A percentile compares a stretch with the other conserved stretches of the same genome.
These are phyloP conservation scores for Polia nebulosa DNA, from an alignment of 2,888 invertebrate species.

Conservation along the genomic window DNA sequence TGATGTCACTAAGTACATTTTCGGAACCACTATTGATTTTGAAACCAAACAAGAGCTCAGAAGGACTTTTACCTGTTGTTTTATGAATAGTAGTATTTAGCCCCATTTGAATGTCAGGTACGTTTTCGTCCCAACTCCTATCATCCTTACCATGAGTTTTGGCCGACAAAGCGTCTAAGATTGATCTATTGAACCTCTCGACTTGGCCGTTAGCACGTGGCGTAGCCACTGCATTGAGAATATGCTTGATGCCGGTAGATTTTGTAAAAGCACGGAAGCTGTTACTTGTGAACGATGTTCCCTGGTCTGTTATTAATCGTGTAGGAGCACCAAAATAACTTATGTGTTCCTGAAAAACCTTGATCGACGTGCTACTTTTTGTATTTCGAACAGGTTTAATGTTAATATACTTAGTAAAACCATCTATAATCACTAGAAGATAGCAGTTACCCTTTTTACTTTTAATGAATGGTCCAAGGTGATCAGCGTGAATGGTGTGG, in stretches of 20 bases:
- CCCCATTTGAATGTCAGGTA: too few relatives aligned
- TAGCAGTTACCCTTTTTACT: constrained; percentile 4
- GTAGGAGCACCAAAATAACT: constrained; percentile 1
- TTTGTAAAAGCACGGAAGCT: neutral
- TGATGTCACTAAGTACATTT: too few relatives aligned
- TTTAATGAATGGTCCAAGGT: neutral
- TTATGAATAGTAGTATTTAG: too few relatives aligned
- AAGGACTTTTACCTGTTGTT: neutral
- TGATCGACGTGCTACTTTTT: neutral
- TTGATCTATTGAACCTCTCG: neutral
- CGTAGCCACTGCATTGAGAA: neutral
- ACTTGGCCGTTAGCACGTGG: constrained; percentile 1
- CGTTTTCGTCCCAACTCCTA: neutral
- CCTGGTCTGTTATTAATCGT: neutral
- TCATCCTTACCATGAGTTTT: neutral
- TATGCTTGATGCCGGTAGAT: neutral
- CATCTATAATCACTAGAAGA: neutral
- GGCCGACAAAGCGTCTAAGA: neutral
- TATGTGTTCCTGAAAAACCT: neutral
- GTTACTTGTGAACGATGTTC: neutral
- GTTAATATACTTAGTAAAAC: neutral
- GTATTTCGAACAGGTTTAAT: constrained; percentile 2
- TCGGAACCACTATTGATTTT: too few relatives aligned
- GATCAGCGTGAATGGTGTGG: neutral
- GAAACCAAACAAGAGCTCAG: too few relatives aligned